Evolutionary conservation across 2,888 invertebrate species (phyloP), one percentile per base, ranked within the genome.

Genomic region (Itoplectis maculator): DNA sequence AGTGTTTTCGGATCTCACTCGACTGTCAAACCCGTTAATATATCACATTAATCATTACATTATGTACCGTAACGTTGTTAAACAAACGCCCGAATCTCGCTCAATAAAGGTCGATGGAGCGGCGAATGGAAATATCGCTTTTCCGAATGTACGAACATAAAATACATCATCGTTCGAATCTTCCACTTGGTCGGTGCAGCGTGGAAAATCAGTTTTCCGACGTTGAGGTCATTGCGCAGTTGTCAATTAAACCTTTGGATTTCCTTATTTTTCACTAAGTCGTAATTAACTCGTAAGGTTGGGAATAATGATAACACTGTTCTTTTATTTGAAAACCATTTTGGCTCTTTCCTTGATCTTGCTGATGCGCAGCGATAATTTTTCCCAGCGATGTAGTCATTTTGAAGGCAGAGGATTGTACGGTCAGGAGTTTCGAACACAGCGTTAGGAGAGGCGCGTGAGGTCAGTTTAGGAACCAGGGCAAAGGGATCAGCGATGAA

Each of bases 401-500:
- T 69, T 69, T 54, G 18, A 11, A 56, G 15, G 29, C 9, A 42
- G 29, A 29, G 23, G 29, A 59, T 35, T 35, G 42, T 29, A 7
- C 45, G 35, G 42, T 59, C 59, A 15, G 35, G 56, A 42, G 15
- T 45, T 18, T n/a, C 45, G 11, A 54, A 23, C 54, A 42, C 29
- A 29, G 20, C 40, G 23, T 35, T 29, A 20, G 40, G 11, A 42
- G n/a, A 11, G 23, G n/a, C 69, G 6, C 11, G 56, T 59, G 37
- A 61, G 61, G 35, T 18, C 37, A 61, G 40, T 61, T 61, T 37
- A n/a, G 23, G 54, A 54, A 56, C 9, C 20, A 70, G 54, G 56
- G 42, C 69, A 42, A 23, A 70, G 51, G 54, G 54, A 42, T 70
- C 23, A 23, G 9, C 23, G 42, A 42, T 40, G 54, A 70, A 40